A percentile compares a stretch with the other conserved stretches of the same genome.
Evolutionary conservation across 2,797 vertebrate genomes (phyloP).

Genomic region (Rhadinocentrus ornatus): DNA sequence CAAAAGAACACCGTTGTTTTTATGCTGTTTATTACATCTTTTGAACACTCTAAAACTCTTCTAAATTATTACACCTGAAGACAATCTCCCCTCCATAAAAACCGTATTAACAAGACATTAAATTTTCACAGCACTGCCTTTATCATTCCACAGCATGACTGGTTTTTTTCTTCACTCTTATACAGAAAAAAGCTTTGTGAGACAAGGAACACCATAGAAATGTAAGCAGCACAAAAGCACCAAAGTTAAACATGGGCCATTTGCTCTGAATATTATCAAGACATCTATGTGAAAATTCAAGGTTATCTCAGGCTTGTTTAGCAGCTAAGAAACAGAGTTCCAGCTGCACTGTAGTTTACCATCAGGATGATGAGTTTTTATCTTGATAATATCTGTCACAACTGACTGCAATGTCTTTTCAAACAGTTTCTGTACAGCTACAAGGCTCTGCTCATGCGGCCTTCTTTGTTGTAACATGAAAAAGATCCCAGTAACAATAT

Average conservation of each 20-base stretch:
- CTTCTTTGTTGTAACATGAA: conserved; percentile 50
- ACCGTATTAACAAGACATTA: conserved; percentile 82
- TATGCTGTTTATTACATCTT: conserved; percentile 81
- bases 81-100: conserved; percentile 72
- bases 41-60: conserved; percentile 82
- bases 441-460: conserved; percentile 70
- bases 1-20: conserved; percentile 44
- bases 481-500: conserved; percentile 52
- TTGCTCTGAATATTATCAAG: conserved; percentile 65
- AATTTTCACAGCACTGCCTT: conserved; percentile 83
- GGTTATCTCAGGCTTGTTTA: conserved; percentile 50
- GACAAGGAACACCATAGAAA: conserved; percentile 71
- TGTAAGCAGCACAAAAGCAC: conserved; percentile 78
- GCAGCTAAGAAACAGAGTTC: conserved; percentile 19
- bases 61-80: conserved; percentile 81
- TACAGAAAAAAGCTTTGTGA: conserved; percentile 48
- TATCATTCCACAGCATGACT: conserved; percentile 69
- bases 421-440: conserved; percentile 65
- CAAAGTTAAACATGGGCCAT: conserved; percentile 57
- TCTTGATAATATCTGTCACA: conserved; percentile 62
- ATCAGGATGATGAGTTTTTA: conserved; percentile 29
- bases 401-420: conserved; percentile 43
- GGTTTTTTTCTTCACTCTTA: conserved; percentile 36
- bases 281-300: conserved; percentile 27
- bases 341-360: conserved; percentile 33